Evolutionary conservation across 2,113 vertebrate species (phyloP).

Genomic region (Hydrolagus affinis): DNA sequence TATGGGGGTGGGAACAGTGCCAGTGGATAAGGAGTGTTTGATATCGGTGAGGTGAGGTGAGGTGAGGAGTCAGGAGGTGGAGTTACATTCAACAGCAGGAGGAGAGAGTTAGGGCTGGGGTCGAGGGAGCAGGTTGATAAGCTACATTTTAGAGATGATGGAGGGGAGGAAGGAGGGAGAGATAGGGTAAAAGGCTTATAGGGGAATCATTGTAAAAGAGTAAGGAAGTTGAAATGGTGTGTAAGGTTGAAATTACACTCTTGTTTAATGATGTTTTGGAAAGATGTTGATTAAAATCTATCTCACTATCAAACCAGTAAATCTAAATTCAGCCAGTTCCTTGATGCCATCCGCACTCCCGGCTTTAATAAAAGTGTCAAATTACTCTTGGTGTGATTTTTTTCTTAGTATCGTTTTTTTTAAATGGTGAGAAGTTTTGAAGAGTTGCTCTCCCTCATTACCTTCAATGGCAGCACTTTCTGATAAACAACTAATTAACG

Average conservation of each 20-base stretch:
- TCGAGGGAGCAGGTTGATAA: too few species aligned
- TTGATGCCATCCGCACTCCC: background rate
- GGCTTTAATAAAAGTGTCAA: background rate
- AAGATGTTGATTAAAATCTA: background rate
- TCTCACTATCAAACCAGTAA: background rate
- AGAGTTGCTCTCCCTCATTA: background rate
- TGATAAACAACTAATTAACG: constrained; percentile 14
- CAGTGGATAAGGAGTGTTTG: too few species aligned
- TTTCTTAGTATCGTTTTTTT: background rate
- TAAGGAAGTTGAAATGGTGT: background rate
- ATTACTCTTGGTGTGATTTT: background rate
- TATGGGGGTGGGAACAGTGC: too few species aligned
- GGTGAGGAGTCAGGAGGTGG: too few species aligned
- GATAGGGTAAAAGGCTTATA: too few species aligned
- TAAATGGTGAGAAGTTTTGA: background rate
- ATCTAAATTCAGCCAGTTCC: background rate
- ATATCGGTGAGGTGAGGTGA: too few species aligned
- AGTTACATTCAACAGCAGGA: too few species aligned
- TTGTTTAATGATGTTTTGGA: background rate
- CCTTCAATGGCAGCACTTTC: background rate
- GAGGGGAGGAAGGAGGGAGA: too few species aligned
- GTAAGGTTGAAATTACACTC: background rate
- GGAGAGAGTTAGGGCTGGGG: too few species aligned
- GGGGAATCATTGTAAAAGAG: background rate
- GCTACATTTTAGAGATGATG: too few species aligned